Base-by-base conservation (phyloP, 2,888 invertebrate species). In the Falcaria lacertinaria region DNA sequence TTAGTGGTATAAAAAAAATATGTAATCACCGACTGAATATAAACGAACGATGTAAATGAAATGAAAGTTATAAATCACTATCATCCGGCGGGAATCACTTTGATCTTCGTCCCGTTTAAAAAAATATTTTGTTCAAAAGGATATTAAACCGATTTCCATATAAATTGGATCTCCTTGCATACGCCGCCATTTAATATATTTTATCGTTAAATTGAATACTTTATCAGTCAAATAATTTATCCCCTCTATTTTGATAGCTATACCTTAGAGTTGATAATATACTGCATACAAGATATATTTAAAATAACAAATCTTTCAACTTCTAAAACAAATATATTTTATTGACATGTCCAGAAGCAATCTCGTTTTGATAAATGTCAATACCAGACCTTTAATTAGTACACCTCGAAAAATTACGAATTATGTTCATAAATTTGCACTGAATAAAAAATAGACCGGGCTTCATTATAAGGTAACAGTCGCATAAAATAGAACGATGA, bases 1-100 rank as follows among this genome's bases (percentile, higher is more conserved):
- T n/a, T n/a, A n/a, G n/a, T n/a, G n/a, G n/a, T n/a, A n/a, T n/a
- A n/a, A n/a, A n/a, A n/a, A n/a, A n/a, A n/a, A n/a, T n/a, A n/a
- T n/a, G n/a, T n/a, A n/a, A n/a, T n/a, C n/a, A n/a, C n/a, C n/a
- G n/a, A 25, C 25, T 25, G 6, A 8, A 25, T 8, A 32, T 39
- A 35, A 34, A 36, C 33, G 40, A 36, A 5, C 34, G 40, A 40
- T 13, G n/a, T 14, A 6, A 25, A 14, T 15, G 41, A 36, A 22
- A 22, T 22, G 34, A n/a, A 34, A 19, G 19, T 11, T 34, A 41
- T 41, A 34, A 41, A 41, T 41, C 33, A 34, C 34, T 19, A 34
- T 41, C 41, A n/a, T 4, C 8, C 11, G 15, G 22, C 25, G 25
- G 17, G 33, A 17, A 15, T 34, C 34, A 41, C 34, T 34, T 25